Evolutionary conservation across 2,888 invertebrate species (phyloP).

Genomic region (Linhomoeus sp.): DNA sequence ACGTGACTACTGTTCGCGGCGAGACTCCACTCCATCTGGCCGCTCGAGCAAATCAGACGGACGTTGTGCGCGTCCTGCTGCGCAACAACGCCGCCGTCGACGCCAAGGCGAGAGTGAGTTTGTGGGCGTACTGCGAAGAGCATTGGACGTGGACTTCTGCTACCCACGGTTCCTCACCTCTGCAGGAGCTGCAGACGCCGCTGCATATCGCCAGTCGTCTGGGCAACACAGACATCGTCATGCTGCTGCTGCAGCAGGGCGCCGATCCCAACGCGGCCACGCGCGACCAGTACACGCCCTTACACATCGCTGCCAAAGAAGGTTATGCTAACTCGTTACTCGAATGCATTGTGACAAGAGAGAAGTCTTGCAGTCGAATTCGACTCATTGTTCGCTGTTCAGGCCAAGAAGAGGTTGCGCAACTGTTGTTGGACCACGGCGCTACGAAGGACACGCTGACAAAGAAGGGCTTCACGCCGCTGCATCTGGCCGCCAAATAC

Average conservation of each 20-base stretch:
- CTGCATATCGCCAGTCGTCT: constrained; percentile 90
- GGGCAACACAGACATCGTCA: constrained; percentile 93
- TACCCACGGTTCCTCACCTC: too few relatives aligned
- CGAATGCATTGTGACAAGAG: not conserved
- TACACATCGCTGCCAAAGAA: constrained; percentile 95
- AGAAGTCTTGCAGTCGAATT: not conserved
- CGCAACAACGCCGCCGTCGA: constrained; percentile 69
- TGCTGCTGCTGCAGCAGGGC: constrained; percentile 68
- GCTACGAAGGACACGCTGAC: constrained; percentile 81
- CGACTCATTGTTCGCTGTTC: not conserved
- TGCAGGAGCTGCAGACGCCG: constrained; percentile 79
- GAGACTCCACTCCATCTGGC: constrained; percentile 96
- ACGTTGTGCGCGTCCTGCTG: constrained; percentile 88
- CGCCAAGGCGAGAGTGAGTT: constrained; percentile 15
- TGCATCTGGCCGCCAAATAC: constrained; percentile 93
- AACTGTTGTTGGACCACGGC: constrained; percentile 78
- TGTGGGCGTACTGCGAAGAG: too few relatives aligned
- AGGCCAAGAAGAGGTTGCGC: constrained; percentile 53
- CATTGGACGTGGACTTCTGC: too few relatives aligned
- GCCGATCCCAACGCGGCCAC: constrained; percentile 75
- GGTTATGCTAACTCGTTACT: constrained; percentile 37
- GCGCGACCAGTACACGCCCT: constrained; percentile 86
- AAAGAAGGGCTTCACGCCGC: constrained; percentile 82
- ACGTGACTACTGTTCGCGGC: constrained; percentile 81
- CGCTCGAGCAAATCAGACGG: constrained; percentile 94